Evolutionary conservation across 53 echinoderm and acorn worm species (phyloP), one percentile per base, ranked within the genome.

Genomic region (Mesocentrotus franciscanus): DNA sequence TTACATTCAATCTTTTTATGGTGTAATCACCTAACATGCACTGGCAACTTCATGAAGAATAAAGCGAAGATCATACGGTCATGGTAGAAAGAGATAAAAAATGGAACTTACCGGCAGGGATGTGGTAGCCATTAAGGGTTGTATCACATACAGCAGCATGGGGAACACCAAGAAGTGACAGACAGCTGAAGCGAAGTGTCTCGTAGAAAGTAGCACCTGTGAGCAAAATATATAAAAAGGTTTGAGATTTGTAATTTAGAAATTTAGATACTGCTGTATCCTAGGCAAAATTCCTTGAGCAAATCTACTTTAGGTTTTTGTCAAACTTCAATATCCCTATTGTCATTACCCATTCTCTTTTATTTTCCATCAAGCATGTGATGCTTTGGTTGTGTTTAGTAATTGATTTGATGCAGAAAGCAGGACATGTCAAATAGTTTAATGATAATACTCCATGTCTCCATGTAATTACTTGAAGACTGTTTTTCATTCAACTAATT

Each of bases 131-230:
- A 92, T 96, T 97, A 42, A 98, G 95, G 85, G 93, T 90, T 60
- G 98, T 98, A 93, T 97, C 97, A 90, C 93, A 92, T 0, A 96
- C 97, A 58, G 98, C 97, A 56, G 98, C 97, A 78, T 98, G 98
- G 17, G 98, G 98, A 81, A 98, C 98, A 71, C 98, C 98, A 92
- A 98, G 95, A 24, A 98, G 90, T 18, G 98, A 98, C 89, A 98
- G 61, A 33, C 97, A 98, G 70, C 98, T 98, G 95, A 97, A 98
- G 68, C 98, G 84, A 1, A 98, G 96, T 13, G 98, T 98, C 90
- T 98, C 98, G 30, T 98, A 98, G 95, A 98, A 97, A 33, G 96
- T 96, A 75, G 98, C 98, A 97, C 97, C 97, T 98, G 96, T 57
- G 70, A 26, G 16, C 10, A 75, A 75, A 74, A 56, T 4, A 24